Evolutionary conservation across 2,113 vertebrate species (phyloP).

Genomic region (Datnioides undecimradiatus): DNA sequence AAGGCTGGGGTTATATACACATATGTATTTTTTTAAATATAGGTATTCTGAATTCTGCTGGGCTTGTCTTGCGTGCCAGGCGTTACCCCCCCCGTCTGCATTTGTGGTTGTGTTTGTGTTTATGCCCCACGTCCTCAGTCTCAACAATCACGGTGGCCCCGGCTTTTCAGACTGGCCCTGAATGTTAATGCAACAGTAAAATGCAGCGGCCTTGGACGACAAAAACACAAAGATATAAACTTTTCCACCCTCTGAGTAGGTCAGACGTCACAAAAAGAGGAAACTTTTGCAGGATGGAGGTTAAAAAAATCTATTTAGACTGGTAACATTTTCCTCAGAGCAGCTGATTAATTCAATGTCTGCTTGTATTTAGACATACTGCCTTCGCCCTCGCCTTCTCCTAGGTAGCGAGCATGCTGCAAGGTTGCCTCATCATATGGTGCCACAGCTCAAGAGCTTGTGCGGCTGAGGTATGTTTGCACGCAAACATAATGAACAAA

Average conservation of each 20-base stretch:
- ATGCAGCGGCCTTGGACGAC: conserved; percentile 24
- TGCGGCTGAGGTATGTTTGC: conserved; percentile 48
- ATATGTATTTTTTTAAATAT: background rate
- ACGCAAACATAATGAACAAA: conserved; percentile 41
- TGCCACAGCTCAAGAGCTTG: background rate
- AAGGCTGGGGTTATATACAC: background rate
- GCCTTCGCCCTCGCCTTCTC: conserved; percentile 11
- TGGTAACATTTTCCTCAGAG: conserved; percentile 28
- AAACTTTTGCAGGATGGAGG: background rate
- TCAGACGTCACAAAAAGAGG: conserved; percentile 31
- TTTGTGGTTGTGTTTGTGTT: conserved; percentile 53
- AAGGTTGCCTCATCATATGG: conserved; percentile 42
- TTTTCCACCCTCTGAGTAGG: conserved; percentile 36
- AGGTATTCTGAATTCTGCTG: background rate
- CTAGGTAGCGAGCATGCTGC: background rate
- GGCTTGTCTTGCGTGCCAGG: conserved; percentile 12
- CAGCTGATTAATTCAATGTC: conserved; percentile 48
- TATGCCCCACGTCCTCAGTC: conserved; percentile 40
- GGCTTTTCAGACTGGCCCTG: conserved; percentile 25
- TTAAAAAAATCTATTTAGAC: conserved; percentile 22
- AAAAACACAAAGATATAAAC: conserved; percentile 24
- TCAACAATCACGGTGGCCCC: conserved; percentile 19
- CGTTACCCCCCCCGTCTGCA: conserved; percentile 52
- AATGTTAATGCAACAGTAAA: conserved; percentile 61
- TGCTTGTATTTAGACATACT: conserved; percentile 33